Percentiles rank a stretch among this genome's conserved stretches.
These are phyloP conservation scores for Cardiocondyla obscurior DNA, from an alignment of 1,140 invertebrate genomes.

Conservation along the genomic window DNA sequence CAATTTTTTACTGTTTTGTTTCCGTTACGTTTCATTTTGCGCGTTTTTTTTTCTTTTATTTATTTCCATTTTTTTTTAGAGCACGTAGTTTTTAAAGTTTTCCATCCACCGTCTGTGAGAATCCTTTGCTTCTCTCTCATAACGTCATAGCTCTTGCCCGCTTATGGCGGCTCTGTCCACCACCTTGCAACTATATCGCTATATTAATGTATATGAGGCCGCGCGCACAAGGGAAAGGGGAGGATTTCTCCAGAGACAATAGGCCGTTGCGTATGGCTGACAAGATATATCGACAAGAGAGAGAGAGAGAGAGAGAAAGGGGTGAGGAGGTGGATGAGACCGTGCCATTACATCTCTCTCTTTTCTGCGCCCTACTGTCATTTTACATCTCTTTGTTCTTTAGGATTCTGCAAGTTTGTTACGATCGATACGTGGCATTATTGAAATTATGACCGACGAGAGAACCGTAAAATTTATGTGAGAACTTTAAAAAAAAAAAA, in stretches of 20 bases:
- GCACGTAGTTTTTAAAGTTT: slow-evolving; percentile 56
- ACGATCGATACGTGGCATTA: slow-evolving; percentile 71
- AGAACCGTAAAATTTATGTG: slow-evolving; percentile 63
- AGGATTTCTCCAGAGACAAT: slow-evolving; percentile 75
- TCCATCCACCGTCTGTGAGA: slow-evolving; percentile 8
- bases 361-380: slow-evolving; percentile 41
- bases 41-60: neutral
- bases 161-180: slow-evolving; percentile 46
- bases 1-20: neutral
- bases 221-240: slow-evolving; percentile 69
- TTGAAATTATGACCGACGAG: slow-evolving; percentile 81
- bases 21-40: slow-evolving; percentile 12
- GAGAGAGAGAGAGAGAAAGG: slow-evolving; percentile 19
- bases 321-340: slow-evolving; percentile 53
- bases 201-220: slow-evolving; percentile 66
- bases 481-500: neutral
- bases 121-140: slow-evolving; percentile 52
- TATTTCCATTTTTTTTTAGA: neutral
- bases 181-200: slow-evolving; percentile 39
- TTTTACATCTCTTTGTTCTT: slow-evolving; percentile 60
- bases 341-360: slow-evolving; percentile 51
- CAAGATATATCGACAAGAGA: slow-evolving; percentile 73
- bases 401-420: slow-evolving; percentile 66
- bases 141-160: slow-evolving; percentile 44
- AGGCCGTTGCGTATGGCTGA: slow-evolving; percentile 79